phyloP scores from a whole-genome alignment of 2,888 invertebrate genomes.

The Standfussiana lucernea region DNA sequence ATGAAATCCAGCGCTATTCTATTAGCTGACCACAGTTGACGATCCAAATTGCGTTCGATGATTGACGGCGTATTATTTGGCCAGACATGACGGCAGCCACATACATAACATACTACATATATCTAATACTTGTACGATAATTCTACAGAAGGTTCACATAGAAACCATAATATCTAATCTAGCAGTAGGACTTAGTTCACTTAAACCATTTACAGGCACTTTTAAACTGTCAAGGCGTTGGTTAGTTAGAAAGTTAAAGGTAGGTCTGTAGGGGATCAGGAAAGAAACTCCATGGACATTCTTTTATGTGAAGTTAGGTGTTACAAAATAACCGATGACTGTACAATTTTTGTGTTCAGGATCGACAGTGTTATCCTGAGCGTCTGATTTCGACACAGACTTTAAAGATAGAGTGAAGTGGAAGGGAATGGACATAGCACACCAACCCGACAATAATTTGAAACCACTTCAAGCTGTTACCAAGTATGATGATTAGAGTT shows the following conservation, averaged over 20 bases:
- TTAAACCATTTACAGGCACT: background rate
- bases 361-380: background rate
- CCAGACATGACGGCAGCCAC: conserved; percentile 20
- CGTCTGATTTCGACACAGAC: background rate
- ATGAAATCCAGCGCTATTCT: conserved; percentile 7
- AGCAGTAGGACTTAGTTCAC: background rate
- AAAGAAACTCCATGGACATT: background rate
- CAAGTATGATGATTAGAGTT: background rate
- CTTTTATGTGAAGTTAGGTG: background rate
- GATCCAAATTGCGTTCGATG: conserved; percentile 41
- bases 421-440: background rate
- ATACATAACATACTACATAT: conserved; percentile 6
- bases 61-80: conserved; percentile 57
- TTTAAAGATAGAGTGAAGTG: background rate
- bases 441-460: background rate
- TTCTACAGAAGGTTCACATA: conserved; percentile 22
- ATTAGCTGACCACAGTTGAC: conserved; percentile 17
- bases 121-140: background rate
- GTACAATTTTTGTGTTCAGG: background rate
- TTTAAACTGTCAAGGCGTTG: background rate
- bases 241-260: background rate
- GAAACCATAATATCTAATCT: background rate
- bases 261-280: no score
- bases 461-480: background rate
- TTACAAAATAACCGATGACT: background rate